Base-by-base conservation (phyloP, 1,140 invertebrate species). In the Aphidius ervi region DNA sequence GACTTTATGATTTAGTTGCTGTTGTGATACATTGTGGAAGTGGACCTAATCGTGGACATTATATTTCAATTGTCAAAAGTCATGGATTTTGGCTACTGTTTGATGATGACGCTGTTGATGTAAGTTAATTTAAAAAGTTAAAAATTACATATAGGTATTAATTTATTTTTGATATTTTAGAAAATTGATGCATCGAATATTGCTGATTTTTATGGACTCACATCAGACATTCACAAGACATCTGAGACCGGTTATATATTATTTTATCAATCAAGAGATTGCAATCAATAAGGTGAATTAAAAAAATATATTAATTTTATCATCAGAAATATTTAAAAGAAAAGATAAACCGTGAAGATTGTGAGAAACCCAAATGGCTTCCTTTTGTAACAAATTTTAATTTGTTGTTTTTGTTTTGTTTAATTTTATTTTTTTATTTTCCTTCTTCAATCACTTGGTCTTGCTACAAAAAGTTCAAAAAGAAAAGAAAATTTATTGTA, bases 61-160 rank as follows among this genome's bases (percentile, higher is more conserved):
- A 99, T 80, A 99, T 99, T 79, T 98, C 94, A 76, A 97, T 99
- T 79, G 97, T 99, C 39, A 99, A 99, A 82, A 97, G 94, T 77
- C 94, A 98, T 81, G 95, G 96, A 41, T 95, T 98, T 77, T 99
- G 97, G 98, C 83, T 99, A 64, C 85, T 99, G 2, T 99, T 99
- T 83, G 98, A 99, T 81, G 97, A 99, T 82, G 98, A 99, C 78
- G 95, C 99, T 87, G 97, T 99, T 61, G 97, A 99, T 85, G 95
- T 97, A 85, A 90, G 91, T 88, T 65, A 16, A 46, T 20, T 42
- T 10, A 48, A 53, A 41, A 56, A 23, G 20, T 57, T 10, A 63
- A 49, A 16, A 49, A 59, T 47, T 47, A 37, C 53, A 45, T 48
- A 52, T 50, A 9, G 8, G 45, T 20, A 57, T 31, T 49, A 46